phyloP scores from a whole-genome alignment of 2,888 invertebrate species.

The Drosophila planitibia region DNA sequence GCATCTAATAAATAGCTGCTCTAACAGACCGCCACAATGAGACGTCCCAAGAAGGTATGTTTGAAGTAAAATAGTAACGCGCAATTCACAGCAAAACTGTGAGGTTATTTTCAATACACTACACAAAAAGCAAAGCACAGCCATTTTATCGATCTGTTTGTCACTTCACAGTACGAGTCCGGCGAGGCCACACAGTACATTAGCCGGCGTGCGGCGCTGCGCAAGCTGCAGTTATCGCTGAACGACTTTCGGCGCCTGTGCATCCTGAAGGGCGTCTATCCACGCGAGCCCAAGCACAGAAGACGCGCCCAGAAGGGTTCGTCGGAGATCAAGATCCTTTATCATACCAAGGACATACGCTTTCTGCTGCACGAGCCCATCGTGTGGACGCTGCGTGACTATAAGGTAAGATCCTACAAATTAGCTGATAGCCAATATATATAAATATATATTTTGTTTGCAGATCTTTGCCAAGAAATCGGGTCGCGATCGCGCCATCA shows the following conservation, averaged over 20 bases:
- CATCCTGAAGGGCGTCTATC: conserved; percentile 99
- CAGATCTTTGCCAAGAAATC: conserved; percentile 92
- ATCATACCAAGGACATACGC: conserved; percentile 97
- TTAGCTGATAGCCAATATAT: not conserved
- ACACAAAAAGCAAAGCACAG: not conserved
- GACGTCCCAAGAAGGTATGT: conserved; percentile 84
- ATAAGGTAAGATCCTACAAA: conserved; percentile 89
- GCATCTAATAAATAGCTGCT: conserved; percentile 1
- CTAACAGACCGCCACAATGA: conserved; percentile 63
- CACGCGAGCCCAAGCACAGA: conserved; percentile 97
- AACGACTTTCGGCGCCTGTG: conserved; percentile 97
- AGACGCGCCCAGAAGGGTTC: conserved; percentile 97
- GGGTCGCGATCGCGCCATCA: conserved; percentile 92
- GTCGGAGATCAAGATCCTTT: conserved; percentile 95
- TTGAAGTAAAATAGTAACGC: not conserved
- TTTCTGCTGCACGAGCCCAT: conserved; percentile 98
- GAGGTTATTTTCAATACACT: conserved; percentile 49
- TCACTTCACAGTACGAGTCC: conserved; percentile 89
- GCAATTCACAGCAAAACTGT: conserved; percentile 21
- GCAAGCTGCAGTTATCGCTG: conserved; percentile 96
- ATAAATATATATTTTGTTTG: conserved; percentile 45
- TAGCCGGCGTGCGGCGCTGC: conserved; percentile 94
- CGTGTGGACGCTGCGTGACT: conserved; percentile 96
- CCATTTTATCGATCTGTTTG: conserved; percentile 7
- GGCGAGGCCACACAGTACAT: conserved; percentile 98